Evolutionary conservation across 2,888 invertebrate species (phyloP), one percentile per base, ranked within the genome.

Genomic region (Phoenoteleia sp.): DNA sequence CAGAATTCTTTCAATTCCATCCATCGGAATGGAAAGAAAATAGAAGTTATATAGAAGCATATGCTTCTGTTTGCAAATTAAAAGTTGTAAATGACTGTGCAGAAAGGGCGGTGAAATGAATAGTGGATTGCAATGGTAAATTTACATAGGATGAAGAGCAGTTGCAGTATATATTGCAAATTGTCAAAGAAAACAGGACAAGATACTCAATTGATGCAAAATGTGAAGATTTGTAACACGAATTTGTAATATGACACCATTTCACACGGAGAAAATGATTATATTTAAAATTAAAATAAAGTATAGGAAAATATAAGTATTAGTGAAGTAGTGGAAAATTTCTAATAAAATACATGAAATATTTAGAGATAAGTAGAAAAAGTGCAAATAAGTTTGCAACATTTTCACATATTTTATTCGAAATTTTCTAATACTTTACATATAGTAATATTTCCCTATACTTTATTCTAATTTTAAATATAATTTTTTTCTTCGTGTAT

Each of bases 11-110:
- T 0, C 11, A 56, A 39, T 27, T 23, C 4, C 36, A 45, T 52
- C 33, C 52, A 52, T 67, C 36, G 23, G 36, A 67, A 67, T 67
- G 67, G 67, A 7, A 5, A 15, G 15, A 36, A 49, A 67, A 67
- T 52, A 9, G 9, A 25, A 52, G 19, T 33, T 67, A 17, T 52
- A 52, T n/a, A 7, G 27, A 29, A 52, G 67, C 49, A 29, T 17
- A 15, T 6, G 29, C 21, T 23, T 52, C 52, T 67, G 64, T 45
- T 27, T 5, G n/a, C 15, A 25, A 47, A 42, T 25, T 42, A n/a
- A 47, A 64, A 62, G 62, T 62, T 15, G 25, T 62, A 3, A 62
- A 58, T 21, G 58, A 62, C 15, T 62, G 67, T 52, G 67, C 67
- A 27, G 33, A 7, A 9, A 9, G 33, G 33, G 33, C 9, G 33